Conservation (phyloP, 2,113 vertebrate species). For the zebrafish (Danio rerio) region DNA sequence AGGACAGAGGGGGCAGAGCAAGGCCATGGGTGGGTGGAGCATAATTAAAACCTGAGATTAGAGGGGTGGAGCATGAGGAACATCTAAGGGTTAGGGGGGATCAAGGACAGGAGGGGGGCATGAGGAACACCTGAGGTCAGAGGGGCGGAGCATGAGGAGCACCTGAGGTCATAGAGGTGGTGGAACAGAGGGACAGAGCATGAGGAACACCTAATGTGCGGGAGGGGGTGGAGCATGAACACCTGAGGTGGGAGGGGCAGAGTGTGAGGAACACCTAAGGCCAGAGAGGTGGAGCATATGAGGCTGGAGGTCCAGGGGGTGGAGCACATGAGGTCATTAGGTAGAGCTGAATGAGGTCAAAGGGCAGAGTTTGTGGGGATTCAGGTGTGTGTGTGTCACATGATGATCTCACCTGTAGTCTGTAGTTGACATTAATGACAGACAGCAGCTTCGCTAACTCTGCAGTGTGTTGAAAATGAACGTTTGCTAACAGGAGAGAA, state of each 20-base stretch:
- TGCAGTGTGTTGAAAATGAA: slow-evolving; percentile 97
- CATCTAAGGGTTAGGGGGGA: too few species aligned
- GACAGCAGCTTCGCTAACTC: slow-evolving; percentile 92
- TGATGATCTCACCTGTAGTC: slow-evolving; percentile 83
- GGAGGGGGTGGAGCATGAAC: too few species aligned
- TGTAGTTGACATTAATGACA: slow-evolving; percentile 87
- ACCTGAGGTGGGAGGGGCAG: not conserved
- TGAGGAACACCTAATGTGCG: not conserved
- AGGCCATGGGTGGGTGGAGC: too few species aligned
- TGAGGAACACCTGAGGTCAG: not conserved
- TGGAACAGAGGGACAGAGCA: not conserved
- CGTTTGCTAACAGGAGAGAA: slow-evolving; percentile 81
- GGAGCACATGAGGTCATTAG: too few species aligned
- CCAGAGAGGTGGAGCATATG: too few species aligned
- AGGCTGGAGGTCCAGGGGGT: too few species aligned
- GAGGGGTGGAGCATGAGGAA: fast-evolving
- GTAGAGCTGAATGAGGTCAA: not conserved
- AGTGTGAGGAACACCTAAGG: not conserved
- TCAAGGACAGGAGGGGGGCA: too few species aligned
- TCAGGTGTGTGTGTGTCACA: not conserved
- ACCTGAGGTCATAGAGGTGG: not conserved
- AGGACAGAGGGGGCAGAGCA: not conserved
- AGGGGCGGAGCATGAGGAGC: not conserved
- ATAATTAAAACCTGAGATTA: not conserved
- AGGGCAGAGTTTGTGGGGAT: not conserved